Evolutionary conservation across 2,888 invertebrate genomes (phyloP).

Genomic region (Corbicula japonica): DNA sequence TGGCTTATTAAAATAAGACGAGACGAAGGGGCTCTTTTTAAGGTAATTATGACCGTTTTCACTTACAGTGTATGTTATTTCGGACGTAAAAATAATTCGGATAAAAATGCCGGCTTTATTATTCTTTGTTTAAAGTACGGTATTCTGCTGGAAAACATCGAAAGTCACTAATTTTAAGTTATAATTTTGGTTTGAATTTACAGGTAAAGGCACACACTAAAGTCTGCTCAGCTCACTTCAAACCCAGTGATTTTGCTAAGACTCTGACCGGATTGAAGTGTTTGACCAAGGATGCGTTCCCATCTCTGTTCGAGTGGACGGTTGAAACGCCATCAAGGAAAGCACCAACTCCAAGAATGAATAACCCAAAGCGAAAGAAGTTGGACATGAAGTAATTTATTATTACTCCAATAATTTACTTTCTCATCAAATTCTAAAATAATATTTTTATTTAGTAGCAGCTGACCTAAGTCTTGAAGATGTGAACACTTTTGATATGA

Average conservation of each 20-base stretch:
- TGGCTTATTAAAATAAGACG: conserved; percentile 2
- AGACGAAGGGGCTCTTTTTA: conserved; percentile 2
- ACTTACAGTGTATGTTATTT: too few species aligned
- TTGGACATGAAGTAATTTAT: background rate
- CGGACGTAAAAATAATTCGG: too few species aligned
- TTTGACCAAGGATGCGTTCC: background rate
- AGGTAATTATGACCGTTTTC: background rate
- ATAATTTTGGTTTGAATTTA: background rate
- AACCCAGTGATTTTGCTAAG: background rate
- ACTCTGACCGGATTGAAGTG: conserved; percentile 10
- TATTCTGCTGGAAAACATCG: too few species aligned
- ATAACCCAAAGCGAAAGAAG: background rate
- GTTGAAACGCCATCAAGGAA: conserved; percentile 3
- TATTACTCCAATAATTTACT: too few species aligned
- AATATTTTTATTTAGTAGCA: too few species aligned
- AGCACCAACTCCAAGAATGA: background rate
- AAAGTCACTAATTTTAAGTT: background rate
- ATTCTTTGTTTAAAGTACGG: too few species aligned
- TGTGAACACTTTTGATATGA: too few species aligned
- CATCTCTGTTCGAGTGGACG: background rate
- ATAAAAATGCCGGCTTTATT: too few species aligned
- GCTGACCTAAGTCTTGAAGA: too few species aligned
- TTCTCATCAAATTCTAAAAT: too few species aligned
- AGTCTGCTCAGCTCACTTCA: conserved; percentile 13
- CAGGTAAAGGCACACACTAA: background rate